Percentiles rank a stretch among this genome's conserved stretches.
These are phyloP conservation scores for Bactericera cockerelli DNA, from an alignment of 1,140 invertebrate species.

Conservation along the genomic window DNA sequence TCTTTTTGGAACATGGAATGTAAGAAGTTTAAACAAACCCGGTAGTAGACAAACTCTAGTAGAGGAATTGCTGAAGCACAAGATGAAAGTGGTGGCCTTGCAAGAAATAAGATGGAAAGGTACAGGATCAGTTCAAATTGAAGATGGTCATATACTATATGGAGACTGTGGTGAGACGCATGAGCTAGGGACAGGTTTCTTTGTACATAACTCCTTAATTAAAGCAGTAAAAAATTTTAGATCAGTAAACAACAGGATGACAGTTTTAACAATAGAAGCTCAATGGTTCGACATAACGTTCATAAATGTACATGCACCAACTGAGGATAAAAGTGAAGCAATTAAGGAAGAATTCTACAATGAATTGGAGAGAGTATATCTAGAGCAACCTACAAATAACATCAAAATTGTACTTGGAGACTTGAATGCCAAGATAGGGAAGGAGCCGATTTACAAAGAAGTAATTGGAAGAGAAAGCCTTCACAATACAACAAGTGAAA, in stretches of 20 bases:
- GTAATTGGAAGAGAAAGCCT: slow-evolving; percentile 25
- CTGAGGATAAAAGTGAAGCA: slow-evolving; percentile 16
- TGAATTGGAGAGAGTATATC: slow-evolving; percentile 5
- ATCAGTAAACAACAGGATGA: slow-evolving; percentile 12
- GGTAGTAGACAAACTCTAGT: slow-evolving; percentile 12
- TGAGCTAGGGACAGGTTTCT: slow-evolving; percentile 11
- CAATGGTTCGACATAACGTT: slow-evolving; percentile 15
- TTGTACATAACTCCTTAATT: slow-evolving; percentile 7
- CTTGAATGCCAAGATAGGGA: slow-evolving; percentile 15
- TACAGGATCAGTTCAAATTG: slow-evolving; percentile 5
- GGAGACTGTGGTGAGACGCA: slow-evolving; percentile 3
- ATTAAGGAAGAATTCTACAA: slow-evolving; percentile 17
- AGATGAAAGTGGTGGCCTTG: slow-evolving; percentile 18
- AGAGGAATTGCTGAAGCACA: slow-evolving; percentile 17
- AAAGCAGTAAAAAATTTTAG: slow-evolving; percentile 10
- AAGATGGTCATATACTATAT: background rate
- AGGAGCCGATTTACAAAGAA: slow-evolving; percentile 8
- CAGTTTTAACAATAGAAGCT: slow-evolving; percentile 2
- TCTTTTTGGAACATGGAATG: slow-evolving; percentile 19
- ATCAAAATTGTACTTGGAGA: slow-evolving; percentile 18
- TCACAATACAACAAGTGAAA: slow-evolving; percentile 20
- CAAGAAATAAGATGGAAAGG: slow-evolving; percentile 18
- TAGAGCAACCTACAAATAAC: slow-evolving; percentile 10
- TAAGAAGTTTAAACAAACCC: slow-evolving; percentile 14
- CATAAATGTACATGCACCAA: slow-evolving; percentile 15